A percentile compares a stretch with the other conserved stretches of the same genome.
Evolutionary conservation across 2,113 vertebrate genomes (phyloP).

Genomic region (Rhipidura dahli): DNA sequence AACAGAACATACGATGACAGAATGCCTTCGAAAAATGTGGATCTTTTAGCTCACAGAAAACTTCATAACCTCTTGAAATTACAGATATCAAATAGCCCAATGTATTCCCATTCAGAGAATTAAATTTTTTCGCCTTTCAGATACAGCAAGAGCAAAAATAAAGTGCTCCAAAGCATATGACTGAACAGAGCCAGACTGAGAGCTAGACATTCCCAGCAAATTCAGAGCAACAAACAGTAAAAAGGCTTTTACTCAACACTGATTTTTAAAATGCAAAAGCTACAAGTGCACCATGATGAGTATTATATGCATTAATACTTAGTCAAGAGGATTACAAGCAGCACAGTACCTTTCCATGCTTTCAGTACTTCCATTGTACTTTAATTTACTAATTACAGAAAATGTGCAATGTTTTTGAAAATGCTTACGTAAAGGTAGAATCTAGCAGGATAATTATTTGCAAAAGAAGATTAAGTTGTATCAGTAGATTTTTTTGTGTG

Average conservation of each 20-base stretch:
- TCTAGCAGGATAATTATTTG: background rate
- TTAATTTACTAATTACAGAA: background rate
- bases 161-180: background rate
- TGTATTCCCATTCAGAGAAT: background rate
- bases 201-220: background rate
- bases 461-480: background rate
- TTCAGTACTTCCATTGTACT: background rate
- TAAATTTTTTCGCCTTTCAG: background rate
- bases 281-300: background rate
- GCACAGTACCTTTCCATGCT: background rate
- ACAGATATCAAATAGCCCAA: background rate
- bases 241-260: background rate
- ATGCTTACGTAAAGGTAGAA: background rate
- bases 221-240: background rate
- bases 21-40: background rate
- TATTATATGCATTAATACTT: background rate
- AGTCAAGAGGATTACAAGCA: background rate
- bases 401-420: background rate
- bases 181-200: background rate
- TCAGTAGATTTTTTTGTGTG: accelerated
- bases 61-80: background rate
- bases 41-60: background rate
- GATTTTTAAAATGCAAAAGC: background rate
- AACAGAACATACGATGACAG: background rate
- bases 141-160: background rate